Conservation (phyloP, 2,888 invertebrate species). For the Agriopis aurantiaria region DNA sequence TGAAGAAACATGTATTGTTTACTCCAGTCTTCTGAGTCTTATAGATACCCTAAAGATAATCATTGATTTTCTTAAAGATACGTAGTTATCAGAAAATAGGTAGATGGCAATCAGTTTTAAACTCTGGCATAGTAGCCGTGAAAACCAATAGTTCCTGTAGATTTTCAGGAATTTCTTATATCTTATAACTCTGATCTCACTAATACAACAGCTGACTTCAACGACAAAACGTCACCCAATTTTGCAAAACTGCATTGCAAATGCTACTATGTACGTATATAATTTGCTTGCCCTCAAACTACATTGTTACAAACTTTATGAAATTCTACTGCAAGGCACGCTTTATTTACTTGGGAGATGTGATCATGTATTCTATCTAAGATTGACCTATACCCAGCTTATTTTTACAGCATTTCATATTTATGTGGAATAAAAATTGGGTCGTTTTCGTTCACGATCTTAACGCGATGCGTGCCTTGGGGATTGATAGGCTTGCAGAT, state of each 20-base stretch:
- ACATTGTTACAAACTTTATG: slow-evolving; percentile 1
- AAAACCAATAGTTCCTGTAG: too few species aligned
- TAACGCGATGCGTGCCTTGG: slow-evolving; percentile 26
- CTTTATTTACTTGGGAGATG: slow-evolving; percentile 14
- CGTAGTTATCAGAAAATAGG: too few species aligned
- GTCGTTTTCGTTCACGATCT: slow-evolving; percentile 19
- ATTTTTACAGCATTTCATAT: slow-evolving; percentile 29
- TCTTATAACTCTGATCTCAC: too few species aligned
- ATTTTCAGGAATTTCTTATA: too few species aligned
- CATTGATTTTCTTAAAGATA: too few species aligned
- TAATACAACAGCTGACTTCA: too few species aligned
- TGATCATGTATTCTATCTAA: slow-evolving; percentile 20
- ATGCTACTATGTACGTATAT: not conserved
- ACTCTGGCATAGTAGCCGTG: too few species aligned
- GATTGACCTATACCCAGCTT: slow-evolving; percentile 20
- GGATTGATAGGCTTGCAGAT: slow-evolving; percentile 29
- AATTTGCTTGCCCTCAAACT: not conserved
- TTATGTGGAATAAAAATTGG: slow-evolving; percentile 31
- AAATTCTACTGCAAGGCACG: not conserved
- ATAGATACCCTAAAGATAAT: too few species aligned
- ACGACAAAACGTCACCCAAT: too few species aligned
- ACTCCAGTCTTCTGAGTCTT: too few species aligned
- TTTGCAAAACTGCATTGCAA: not conserved
- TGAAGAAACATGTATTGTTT: too few species aligned
- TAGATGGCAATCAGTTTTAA: too few species aligned